Conservation (phyloP, 2,888 invertebrate species). For the Aelia acuminata region DNA sequence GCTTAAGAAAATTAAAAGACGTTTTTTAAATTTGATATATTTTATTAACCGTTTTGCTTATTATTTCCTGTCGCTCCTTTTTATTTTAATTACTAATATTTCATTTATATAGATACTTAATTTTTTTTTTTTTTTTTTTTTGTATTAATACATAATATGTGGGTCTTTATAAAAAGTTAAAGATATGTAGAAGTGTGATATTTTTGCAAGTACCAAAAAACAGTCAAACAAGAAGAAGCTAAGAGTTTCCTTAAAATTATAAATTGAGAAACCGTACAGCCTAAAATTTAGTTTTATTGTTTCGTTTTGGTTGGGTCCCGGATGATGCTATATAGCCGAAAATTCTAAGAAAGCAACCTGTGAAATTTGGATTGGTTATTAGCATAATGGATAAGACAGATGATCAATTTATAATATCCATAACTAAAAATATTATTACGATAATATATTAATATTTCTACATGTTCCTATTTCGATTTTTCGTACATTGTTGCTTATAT, state of each 20-base stretch:
- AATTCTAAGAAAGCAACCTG: too few relatives aligned
- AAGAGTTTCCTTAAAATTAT: neutral
- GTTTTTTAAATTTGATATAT: neutral
- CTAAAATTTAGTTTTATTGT: neutral
- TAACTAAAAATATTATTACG: too few relatives aligned
- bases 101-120: neutral
- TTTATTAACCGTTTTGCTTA: neutral
- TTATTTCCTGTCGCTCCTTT: neutral
- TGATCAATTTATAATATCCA: too few relatives aligned
- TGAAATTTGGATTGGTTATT: too few relatives aligned
- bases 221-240: neutral
- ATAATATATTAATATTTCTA: neutral
- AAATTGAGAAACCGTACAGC: too few relatives aligned
- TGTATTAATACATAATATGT: neutral
- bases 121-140: neutral
- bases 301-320: neutral
- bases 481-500: neutral
- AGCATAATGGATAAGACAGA: too few relatives aligned
- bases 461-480: neutral
- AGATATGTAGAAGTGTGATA: neutral
- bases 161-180: neutral
- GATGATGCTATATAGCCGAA: too few relatives aligned
- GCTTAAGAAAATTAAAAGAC: constrained; percentile 35
- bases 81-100: neutral
- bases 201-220: neutral